Evolutionary conservation across 2,888 invertebrate species (phyloP).

Genomic region (Digitonthophagus gazella): DNA sequence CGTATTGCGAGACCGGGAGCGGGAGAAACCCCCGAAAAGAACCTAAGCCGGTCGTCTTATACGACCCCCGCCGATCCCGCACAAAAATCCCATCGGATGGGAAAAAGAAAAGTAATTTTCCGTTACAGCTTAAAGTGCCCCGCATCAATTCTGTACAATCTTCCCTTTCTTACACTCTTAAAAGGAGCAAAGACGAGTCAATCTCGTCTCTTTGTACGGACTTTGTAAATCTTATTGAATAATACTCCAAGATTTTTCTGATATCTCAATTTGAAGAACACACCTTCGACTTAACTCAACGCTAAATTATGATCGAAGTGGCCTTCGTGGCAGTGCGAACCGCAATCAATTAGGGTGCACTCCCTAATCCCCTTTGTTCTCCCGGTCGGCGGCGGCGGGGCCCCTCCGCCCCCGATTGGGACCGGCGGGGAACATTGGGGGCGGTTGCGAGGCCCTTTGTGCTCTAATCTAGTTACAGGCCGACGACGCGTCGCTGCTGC

Average conservation of each 20-base stretch:
- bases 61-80: background rate
- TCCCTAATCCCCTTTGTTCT: background rate
- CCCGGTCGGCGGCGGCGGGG: background rate
- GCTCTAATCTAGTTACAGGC: constrained; percentile 46
- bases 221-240: too few species aligned
- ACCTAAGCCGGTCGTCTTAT: background rate
- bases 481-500: constrained; percentile 4
- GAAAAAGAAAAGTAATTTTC: background rate
- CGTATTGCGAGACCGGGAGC: background rate
- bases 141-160: too few species aligned
- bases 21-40: background rate
- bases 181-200: background rate
- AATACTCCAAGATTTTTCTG: too few species aligned
- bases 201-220: background rate
- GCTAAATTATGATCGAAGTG: constrained; percentile 39
- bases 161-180: too few species aligned
- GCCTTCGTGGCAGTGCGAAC: constrained; percentile 36
- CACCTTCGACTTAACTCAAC: constrained; percentile 30
- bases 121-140: too few species aligned
- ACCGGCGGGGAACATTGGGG: constrained; percentile 2
- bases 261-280: background rate
- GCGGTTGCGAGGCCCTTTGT: constrained; percentile 41
- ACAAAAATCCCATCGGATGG: background rate
- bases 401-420: constrained; percentile 4
- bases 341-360: constrained; percentile 38